phyloP scores from a whole-genome alignment of 2,113 vertebrate genomes.

The Malaclemys terrapin region DNA sequence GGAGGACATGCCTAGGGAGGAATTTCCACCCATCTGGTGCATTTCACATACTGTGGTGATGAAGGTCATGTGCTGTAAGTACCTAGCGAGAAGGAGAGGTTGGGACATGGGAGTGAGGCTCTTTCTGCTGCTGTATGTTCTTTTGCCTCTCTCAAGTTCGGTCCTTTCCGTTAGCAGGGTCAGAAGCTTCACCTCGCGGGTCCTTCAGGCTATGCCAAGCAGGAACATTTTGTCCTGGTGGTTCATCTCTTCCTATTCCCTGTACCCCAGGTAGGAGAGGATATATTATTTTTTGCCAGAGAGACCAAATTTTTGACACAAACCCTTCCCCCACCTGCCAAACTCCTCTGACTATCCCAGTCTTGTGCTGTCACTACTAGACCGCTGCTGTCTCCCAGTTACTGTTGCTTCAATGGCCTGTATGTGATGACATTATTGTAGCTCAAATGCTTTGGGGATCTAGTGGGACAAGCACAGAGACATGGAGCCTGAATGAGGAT shows the following conservation, averaged over 20 bases:
- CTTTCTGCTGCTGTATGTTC: not conserved
- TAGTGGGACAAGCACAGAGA: no score
- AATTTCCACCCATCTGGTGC: no score
- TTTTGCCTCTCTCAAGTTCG: fast-evolving
- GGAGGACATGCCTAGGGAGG: no score
- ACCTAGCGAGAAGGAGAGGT: not conserved
- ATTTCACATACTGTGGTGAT: not conserved
- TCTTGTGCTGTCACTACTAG: not conserved
- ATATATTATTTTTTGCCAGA: not conserved
- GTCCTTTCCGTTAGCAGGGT: not conserved
- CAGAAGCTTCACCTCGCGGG: not conserved
- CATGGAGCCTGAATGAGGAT: not conserved
- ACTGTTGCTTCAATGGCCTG: not conserved
- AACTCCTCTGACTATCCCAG: fast-evolving
- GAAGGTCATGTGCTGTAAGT: not conserved
- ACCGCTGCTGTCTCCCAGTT: not conserved
- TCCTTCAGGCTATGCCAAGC: conserved; percentile 45
- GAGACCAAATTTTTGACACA: no score
- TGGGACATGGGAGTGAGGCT: no score
- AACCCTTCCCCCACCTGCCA: not conserved
- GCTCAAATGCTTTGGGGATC: not conserved
- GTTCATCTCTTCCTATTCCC: conserved; percentile 59
- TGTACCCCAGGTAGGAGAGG: conserved; percentile 70
- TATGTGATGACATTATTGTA: not conserved
- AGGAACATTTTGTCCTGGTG: conserved; percentile 72